Base-by-base conservation (phyloP, 2,113 vertebrate species). In the Symphodus melops region DNA sequence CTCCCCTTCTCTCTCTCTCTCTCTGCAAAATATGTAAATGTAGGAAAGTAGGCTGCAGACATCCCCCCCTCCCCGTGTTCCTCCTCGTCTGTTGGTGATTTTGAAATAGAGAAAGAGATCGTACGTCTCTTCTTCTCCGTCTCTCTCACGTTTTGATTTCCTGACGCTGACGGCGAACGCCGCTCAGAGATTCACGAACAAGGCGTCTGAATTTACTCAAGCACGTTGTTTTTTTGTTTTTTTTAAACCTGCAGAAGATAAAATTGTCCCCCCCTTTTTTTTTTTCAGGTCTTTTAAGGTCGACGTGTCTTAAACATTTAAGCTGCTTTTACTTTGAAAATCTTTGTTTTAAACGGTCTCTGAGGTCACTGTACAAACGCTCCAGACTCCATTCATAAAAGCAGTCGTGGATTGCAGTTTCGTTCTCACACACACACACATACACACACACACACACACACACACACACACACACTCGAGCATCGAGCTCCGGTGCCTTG, bases 1-100 rank as follows among this genome's bases (percentile, higher is more conserved):
- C 28, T 6, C 28, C 28, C 28, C 6, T 5, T 33, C 28, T 33
- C 28, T 3, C 28, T 33, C 28, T 46, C 8, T 14, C 53, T 44
- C 28, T 53, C 25, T 49, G 60, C 51, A 78, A 62, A 60, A 83
- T 61, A 83, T 83, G 81, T 70, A 52, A 83, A 83, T 83, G n/a
- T 28, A 23, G 59, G 66, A 83, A 83, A 75, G 66, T 83, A 83
- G 75, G 81, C 62, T 83, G 54, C 52, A 65, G 71, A 51, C 66
- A 41, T 41, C 54, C 46, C 61, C 46, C 61, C 48, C 28, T 33
- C 28, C 52, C 12, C 13, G 39, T 56, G 42, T 56, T 25, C 39
- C 63, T 58, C 11, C 11, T 65, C 60, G 9, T 60, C 39, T 64
- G 36, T 37, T 25, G 25, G 48, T 42, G 48, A 59, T 68, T 70